Evolutionary conservation across 2,113 vertebrate species (phyloP), one percentile per base, ranked within the genome.

Genomic region (Scortum barcoo): DNA sequence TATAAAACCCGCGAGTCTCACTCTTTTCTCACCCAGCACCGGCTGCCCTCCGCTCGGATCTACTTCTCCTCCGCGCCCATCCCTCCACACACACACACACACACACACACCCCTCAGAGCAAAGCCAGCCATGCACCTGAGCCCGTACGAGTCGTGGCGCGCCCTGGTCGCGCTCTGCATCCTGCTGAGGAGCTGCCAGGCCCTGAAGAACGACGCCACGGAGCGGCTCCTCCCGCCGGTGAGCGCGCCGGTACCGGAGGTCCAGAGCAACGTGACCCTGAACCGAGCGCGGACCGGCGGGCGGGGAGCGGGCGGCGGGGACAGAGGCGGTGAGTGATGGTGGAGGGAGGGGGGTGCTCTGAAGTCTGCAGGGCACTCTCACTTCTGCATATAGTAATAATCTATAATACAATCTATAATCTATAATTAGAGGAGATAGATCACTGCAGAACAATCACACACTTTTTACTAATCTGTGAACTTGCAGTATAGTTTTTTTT

Each of bases 121-220:
- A 65, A 66, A 79, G 62, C 54, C 85, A 92, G 75, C 80, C 95
- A 98, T 99, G 97, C 92, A 96, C 84, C 92, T 95, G 87, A 92
- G 93, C 83, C 85, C 95, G 63, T 85, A 94, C 77, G 96, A 96
- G 50, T 86, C 92, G 82, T 94, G 96, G 93, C 96, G 92, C 13
- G 92, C 95, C 81, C 67, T 97, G 76, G 76, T 97, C 74, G 74
- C 97, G 10, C 86, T 96, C 30, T 97, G 96, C 93, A 71, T 97
- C 91, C 94, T 97, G 46, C 91, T 97, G 78, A 95, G 93, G 95
- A 96, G 94, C 88, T 96, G 94, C 91, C 94, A 93, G 75, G 93
- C 96, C 90, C 96, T 97, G 86, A 97, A 97, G 93, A 99, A 99
- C 83, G 97, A 98, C 93, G 97, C 96, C 40, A 99, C 98, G 28